A percentile compares a stretch with the other conserved stretches of the same genome.
Conservation (phyloP, 2,888 invertebrate genomes). For the Salticus scenicus region DNA sequence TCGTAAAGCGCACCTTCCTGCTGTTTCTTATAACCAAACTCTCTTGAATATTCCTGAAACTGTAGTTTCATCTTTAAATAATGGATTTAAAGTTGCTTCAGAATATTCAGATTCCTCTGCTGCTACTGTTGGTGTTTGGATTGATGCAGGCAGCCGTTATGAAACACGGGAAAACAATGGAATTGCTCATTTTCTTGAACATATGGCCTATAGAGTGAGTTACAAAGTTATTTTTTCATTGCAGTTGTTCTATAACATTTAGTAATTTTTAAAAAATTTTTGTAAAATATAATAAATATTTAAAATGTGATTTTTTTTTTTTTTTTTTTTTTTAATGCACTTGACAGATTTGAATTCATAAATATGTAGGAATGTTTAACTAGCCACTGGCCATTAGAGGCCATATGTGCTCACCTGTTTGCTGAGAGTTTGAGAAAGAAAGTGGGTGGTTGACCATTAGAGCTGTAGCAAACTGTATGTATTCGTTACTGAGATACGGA, state of each 20-base stretch:
- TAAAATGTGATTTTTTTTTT: no score
- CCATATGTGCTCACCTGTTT: no score
- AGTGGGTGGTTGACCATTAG: no score
- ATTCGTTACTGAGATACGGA: no score
- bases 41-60: constrained; percentile 90
- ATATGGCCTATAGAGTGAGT: constrained; percentile 94
- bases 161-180: constrained; percentile 96
- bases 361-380: no score
- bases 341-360: no score
- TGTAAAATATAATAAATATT: no score
- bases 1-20: constrained; percentile 32
- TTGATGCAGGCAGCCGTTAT: constrained; percentile 98
- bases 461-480: no score
- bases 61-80: constrained; percentile 85
- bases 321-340: no score
- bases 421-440: no score
- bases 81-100: constrained; percentile 94
- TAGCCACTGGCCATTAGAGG: no score
- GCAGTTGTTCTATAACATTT: background rate
- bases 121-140: constrained; percentile 96
- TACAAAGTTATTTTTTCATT: background rate
- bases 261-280: no score
- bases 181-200: constrained; percentile 98
- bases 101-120: constrained; percentile 97
- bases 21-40: constrained; percentile 52